Evolutionary conservation across 2,113 vertebrate species (phyloP), one percentile per base, ranked within the genome.

Genomic region (Aleadryas rufinucha): DNA sequence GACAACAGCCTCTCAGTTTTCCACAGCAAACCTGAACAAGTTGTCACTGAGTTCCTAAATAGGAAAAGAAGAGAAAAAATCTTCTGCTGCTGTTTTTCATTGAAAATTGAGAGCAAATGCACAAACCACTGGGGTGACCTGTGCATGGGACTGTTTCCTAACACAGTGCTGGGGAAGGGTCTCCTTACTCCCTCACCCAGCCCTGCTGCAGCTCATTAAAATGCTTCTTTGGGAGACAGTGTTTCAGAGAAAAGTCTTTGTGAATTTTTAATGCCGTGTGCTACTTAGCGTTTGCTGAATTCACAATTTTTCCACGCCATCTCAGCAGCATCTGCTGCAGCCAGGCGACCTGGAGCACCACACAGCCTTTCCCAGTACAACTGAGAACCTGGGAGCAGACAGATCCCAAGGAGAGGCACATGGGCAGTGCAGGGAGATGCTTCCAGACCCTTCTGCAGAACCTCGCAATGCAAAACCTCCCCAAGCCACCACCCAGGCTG

Each of bases 231-330:
- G 5, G 35, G 15, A 95, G 59, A 8, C 16, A 1, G 9, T 7
- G 52, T 52, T 92, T 90, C 80, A 84, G 77, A 63, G 68, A 31
- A 86, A 47, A n/a, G n/a, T 19, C 86, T 75, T 93, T 77, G 74
- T 97, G 86, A 92, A 97, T 97, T 94, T 97, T 97, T 97, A 96
- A 97, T 93, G 86, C 70, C 0, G 1, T 77, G 76, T 87, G 52
- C 88, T 90, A 81, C 86, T 95, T 88, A 61, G 56, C 11, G 64
- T 68, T 92, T 97, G 95, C 96, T 95, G 97, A 97, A 91, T 88
- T 65, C 78, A 53, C 81, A 37, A 23, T 91, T 93, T 57, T 72
- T 64, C 83, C 39, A 21, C 6, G 0, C 70, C 47, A 13, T 9
- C 86, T 91, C 91, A 84, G 84, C 70, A 76, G 54, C 59, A 75